Base-by-base conservation (phyloP, 2,113 vertebrate species). In the Coptodon bakossiorum region DNA sequence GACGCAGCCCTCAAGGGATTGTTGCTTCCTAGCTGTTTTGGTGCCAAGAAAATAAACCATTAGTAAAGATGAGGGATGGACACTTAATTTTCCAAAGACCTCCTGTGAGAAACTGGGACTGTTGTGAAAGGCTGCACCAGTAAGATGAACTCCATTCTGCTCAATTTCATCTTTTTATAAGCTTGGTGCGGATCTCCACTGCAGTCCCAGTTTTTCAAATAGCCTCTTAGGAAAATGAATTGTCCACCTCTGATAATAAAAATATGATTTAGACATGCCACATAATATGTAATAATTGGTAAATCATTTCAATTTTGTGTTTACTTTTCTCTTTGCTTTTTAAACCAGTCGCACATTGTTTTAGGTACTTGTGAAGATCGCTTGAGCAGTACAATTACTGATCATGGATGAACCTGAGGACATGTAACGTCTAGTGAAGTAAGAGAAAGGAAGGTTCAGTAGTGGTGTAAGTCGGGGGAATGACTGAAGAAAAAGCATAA, bases 1-100 rank as follows among this genome's bases (percentile, higher is more conserved):
- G 22, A 27, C 0, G 14, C 9, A 45, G 9, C 13, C 13, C 22
- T 27, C 68, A 0, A 27, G 22, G 38, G 38, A 73, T 27, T 7
- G 61, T 36, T 66, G 7, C 8, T 10, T 13, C 34, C 34, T 66
- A 38, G 6, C 34, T 38, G 6, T 38, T 66, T 66, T n/a, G 61
- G 19, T 38, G 3, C 61, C 34, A 66, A 66, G 4, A 38, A 38
- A 66, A 38, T 38, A 66, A 38, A 66, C 6, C 4, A 66, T 38
- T 38, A 38, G 3, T 5, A 13, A 38, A 66, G 4, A 66, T 66
- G 19, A 66, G 3, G 10, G 19, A 10, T 66, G 34, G 61, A 38
- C 34, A 66, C 34, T 66, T 66, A 38, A 22, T 66, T 66, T 66
- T 66, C 34, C 34, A 66, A 66, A 38, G 10, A 66, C 61, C 56